These are phyloP conservation scores for Seladonia tumulorum DNA, from an alignment of 2,888 invertebrate species.

Conservation along the genomic window DNA sequence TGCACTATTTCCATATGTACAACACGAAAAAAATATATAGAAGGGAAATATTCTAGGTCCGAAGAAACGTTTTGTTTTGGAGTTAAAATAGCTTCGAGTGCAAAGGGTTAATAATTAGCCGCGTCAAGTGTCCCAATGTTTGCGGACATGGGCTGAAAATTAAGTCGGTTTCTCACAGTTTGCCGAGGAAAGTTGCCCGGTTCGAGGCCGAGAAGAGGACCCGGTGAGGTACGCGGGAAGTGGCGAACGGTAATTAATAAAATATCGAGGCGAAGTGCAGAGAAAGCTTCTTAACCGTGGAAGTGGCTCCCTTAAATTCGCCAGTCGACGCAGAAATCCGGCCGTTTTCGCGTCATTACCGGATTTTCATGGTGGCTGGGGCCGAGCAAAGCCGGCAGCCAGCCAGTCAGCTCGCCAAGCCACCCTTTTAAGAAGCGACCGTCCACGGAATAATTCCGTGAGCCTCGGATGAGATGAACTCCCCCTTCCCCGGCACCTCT, in stretches of 20 bases:
- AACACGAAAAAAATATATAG: too few relatives aligned
- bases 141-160: neutral
- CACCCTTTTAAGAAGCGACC: conserved; percentile 15
- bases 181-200: neutral
- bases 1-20: too few relatives aligned
- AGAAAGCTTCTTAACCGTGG: conserved; percentile 75
- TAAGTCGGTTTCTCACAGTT: neutral
- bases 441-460: conserved; percentile 40
- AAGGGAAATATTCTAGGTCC: too few relatives aligned
- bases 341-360: conserved; percentile 56
- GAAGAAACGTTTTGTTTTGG: too few relatives aligned
- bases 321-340: conserved; percentile 39
- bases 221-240: neutral
- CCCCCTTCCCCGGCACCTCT: neutral
- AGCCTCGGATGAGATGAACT: conserved; percentile 36
- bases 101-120: neutral
- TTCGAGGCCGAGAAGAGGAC: neutral
- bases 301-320: conserved; percentile 46
- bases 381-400: conserved; percentile 28
- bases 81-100: too few relatives aligned
- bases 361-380: conserved; percentile 48
- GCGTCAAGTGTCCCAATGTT: neutral
- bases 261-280: conserved; percentile 77
- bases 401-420: neutral
- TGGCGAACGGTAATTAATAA: conserved; percentile 76